Base-by-base conservation (phyloP, 2,113 vertebrate species). In the Acrocephalus arundinaceus region DNA sequence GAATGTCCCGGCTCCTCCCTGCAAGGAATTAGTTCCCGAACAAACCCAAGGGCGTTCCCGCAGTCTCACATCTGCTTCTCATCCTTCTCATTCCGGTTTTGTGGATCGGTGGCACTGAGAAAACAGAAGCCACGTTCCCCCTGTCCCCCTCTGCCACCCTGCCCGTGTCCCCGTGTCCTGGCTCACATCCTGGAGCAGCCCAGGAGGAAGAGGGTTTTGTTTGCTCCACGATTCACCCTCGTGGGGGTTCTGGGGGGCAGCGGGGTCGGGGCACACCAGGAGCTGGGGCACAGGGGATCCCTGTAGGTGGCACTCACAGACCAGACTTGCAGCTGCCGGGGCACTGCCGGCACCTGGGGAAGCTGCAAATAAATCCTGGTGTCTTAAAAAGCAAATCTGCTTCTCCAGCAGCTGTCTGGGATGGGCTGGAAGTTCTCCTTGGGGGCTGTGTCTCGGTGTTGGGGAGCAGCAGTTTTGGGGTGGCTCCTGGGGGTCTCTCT, bases 251-350 rank as follows among this genome's bases (percentile, higher is more conserved):
- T 33, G 41, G 48, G 49, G 65, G 43, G 45, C 85, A 54, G 46
- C 12, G 2, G 81, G 63, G 65, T 78, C 55, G 30, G 87, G 52
- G n/a, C 62, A 25, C 93, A 27, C 11, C 45, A 7, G 65, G 55
- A 49, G 81, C 78, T 13, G 52, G 78, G 37, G 82, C 66, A 11
- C 59, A 2, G 72, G 57, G 57, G 23, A 75, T 59, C 93, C 94
- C 96, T 96, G 94, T 94, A 96, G 94, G 81, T 96, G 96, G 96
- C 96, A 96, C 96, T 95, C 92, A 43, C 93, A 91, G 94, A 96
- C 96, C 76, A 11, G 74, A 20, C 82, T 61, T 83, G 87, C 1
- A 6, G 76, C 74, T 58, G 21, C 9, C 2, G 2, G 75, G 92
- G 82, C 79, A 13, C 91, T 15, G 30, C 51, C 84, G 72, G 27